Evolutionary conservation across 2,888 invertebrate genomes (phyloP).

Genomic region (Leptinotarsa tumamoca): DNA sequence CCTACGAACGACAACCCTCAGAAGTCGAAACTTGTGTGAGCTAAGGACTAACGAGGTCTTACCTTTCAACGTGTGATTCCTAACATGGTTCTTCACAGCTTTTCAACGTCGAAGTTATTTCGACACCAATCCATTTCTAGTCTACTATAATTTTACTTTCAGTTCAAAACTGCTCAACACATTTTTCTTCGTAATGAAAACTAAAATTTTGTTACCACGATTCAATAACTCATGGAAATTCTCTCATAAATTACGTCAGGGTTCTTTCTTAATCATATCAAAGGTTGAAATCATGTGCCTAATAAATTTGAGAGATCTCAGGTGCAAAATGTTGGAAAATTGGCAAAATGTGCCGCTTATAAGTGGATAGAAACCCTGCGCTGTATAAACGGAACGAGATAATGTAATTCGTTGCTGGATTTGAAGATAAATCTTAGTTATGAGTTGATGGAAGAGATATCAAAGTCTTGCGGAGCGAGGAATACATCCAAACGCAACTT

Average conservation of each 20-base stretch:
- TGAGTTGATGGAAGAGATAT: conserved; percentile 28
- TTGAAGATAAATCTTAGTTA: conserved; percentile 50
- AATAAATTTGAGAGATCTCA: conserved; percentile 57
- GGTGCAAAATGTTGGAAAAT: conserved; percentile 62
- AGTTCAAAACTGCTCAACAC: background rate
- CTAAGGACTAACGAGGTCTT: too few species aligned
- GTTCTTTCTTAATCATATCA: conserved; percentile 52
- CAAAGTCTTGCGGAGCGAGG: background rate
- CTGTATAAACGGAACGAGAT: conserved; percentile 46
- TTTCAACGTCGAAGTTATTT: too few species aligned
- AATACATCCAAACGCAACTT: background rate
- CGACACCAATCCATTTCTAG: too few species aligned
- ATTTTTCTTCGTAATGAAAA: background rate
- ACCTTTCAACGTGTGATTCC: too few species aligned
- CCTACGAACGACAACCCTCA: too few species aligned
- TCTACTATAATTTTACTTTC: conserved; percentile 3
- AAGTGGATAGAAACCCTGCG: conserved; percentile 57
- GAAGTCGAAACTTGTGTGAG: too few species aligned
- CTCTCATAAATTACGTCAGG: conserved; percentile 15
- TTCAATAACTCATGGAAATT: conserved; percentile 26
- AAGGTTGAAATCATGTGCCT: conserved; percentile 51
- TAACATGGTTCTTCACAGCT: too few species aligned
- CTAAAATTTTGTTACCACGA: too few species aligned
- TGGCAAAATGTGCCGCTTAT: conserved; percentile 55
- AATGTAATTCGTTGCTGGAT: conserved; percentile 51